Base-by-base conservation (phyloP, 2,113 vertebrate species). In the Mobula birostris region DNA sequence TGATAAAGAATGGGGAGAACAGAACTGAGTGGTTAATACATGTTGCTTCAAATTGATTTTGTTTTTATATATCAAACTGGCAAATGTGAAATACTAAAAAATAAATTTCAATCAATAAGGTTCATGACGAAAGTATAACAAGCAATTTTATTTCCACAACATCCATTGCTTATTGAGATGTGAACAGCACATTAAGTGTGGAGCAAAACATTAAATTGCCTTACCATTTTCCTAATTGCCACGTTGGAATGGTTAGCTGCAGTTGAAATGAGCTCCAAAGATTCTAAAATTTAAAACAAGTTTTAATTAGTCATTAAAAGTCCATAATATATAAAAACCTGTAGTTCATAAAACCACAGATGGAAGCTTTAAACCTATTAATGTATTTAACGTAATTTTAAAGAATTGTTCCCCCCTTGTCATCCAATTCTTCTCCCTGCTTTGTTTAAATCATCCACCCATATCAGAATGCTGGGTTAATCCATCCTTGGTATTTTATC, bases 181-280 rank as follows among this genome's bases (percentile, higher is more conserved):
- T 66, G 63, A n/a, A 66, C 29, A 88, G 14, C 12, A 29, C 85
- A 66, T 17, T 27, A n/a, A 63, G 29, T n/a, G 14, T 32, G 58
- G 58, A 24, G 56, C 5, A 83, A 94, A 88, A 94, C 76, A 94
- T 17, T 14, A 85, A 0, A 68, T 94, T 79, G 78, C 96, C 97
- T 97, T 95, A 99, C 99, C 98, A 99, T 99, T 96, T 99, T 99
- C 94, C 97, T 97, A 95, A 99, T 99, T 94, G 98, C 98, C 24
- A 98, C 98, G 0, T 99, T 99, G 24, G 99, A 99, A 95, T 99
- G 99, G 95, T 99, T 98, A 0, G 99, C 98, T 68, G 99, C 99
- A 0, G 98, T 99, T 7, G 99, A 98, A 95, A 99, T 99, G n/a
- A 99, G 97, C 95, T 99, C 98, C 96, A 99, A 95, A 0, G 99